phyloP scores from a whole-genome alignment of 2,113 vertebrate species.

The Catharus fuscescens region DNA sequence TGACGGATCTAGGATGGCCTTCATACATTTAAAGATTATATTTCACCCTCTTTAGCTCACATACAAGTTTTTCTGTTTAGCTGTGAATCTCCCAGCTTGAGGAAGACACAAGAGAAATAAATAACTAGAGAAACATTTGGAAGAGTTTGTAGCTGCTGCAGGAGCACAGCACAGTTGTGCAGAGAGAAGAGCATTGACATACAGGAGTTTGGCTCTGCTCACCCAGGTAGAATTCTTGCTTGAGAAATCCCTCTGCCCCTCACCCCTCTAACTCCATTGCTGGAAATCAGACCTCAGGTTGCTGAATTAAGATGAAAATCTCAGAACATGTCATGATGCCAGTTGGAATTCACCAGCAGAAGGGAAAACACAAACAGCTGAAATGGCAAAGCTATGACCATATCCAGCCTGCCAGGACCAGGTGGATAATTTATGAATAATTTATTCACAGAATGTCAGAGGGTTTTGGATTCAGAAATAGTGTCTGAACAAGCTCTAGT shows the following conservation, averaged over 20 bases:
- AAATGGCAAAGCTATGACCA: neutral
- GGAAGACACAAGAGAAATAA: neutral
- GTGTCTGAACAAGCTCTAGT: neutral
- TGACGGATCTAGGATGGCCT: neutral
- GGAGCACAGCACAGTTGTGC: neutral
- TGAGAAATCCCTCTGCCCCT: neutral
- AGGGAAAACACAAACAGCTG: neutral
- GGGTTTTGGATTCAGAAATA: neutral
- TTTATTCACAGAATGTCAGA: neutral
- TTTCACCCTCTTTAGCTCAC: neutral
- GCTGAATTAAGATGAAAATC: neutral
- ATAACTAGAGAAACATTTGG: neutral
- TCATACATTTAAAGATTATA: neutral
- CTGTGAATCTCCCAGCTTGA: neutral
- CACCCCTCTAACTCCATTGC: neutral
- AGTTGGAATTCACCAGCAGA: neutral
- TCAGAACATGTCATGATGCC: neutral
- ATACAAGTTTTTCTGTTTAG: neutral
- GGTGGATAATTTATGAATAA: neutral
- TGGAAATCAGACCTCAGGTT: neutral
- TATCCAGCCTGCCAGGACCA: neutral
- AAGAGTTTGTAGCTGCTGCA: neutral
- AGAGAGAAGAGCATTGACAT: neutral
- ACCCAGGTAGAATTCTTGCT: neutral
- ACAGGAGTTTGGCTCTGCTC: neutral